phyloP scores from a whole-genome alignment of 2,888 invertebrate genomes.

The Apoda limacodes region DNA sequence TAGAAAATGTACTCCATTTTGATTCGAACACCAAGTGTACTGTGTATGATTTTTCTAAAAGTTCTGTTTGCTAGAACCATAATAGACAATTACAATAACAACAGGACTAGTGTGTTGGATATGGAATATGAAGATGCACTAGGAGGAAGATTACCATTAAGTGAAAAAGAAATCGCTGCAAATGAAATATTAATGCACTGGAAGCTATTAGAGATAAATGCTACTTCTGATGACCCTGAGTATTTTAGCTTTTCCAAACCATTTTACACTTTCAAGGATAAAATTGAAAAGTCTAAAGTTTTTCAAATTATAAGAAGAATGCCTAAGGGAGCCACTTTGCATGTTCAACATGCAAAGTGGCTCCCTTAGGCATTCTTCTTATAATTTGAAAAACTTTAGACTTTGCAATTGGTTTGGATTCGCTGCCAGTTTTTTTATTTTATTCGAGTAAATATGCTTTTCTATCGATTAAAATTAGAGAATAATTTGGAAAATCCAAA shows the following conservation, averaged over 20 bases:
- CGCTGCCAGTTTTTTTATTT: too few relatives aligned
- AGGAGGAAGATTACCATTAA: slow-evolving; percentile 60
- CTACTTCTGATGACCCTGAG: slow-evolving; percentile 54
- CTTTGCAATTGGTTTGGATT: too few relatives aligned
- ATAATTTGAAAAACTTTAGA: too few relatives aligned
- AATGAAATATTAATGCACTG: slow-evolving; percentile 70
- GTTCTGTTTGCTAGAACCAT: slow-evolving; percentile 24
- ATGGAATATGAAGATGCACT: slow-evolving; percentile 54
- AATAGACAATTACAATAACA: slow-evolving; percentile 26
- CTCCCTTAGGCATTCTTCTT: too few relatives aligned
- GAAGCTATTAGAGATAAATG: slow-evolving; percentile 62
- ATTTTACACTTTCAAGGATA: slow-evolving; percentile 70
- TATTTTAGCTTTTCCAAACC: slow-evolving; percentile 74
- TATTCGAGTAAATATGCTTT: too few relatives aligned
- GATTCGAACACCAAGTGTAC: too few relatives aligned
- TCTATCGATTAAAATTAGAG: too few relatives aligned
- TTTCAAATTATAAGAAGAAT: slow-evolving; percentile 75
- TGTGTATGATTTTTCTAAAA: too few relatives aligned
- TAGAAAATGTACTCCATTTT: too few relatives aligned
- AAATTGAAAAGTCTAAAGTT: slow-evolving; percentile 72
- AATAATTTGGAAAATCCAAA: too few relatives aligned
- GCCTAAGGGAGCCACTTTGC: slow-evolving; percentile 82
- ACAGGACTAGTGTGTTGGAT: slow-evolving; percentile 31
- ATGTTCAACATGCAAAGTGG: too few relatives aligned
- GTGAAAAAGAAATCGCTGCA: slow-evolving; percentile 53